phyloP scores from a whole-genome alignment of 1,140 invertebrate species.

The Pogonomyrmex californicus region DNA sequence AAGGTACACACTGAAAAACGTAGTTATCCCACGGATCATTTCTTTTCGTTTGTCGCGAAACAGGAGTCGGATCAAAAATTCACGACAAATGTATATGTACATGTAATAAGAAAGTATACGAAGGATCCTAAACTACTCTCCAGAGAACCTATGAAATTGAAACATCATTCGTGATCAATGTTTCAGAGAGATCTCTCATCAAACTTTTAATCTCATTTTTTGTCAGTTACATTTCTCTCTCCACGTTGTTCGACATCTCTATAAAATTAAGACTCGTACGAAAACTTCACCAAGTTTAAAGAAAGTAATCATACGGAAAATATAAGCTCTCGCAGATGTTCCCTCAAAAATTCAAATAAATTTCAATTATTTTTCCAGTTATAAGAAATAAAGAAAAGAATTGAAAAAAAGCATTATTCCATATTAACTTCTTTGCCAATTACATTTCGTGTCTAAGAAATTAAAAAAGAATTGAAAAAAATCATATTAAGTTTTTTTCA shows the following conservation, averaged over 20 bases:
- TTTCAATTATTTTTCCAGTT: neutral
- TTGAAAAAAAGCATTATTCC: neutral
- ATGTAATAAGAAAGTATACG: neutral
- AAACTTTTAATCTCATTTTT: neutral
- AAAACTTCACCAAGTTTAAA: neutral
- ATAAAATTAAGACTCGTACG: neutral
- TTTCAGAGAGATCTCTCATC: neutral
- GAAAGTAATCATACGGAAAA: neutral
- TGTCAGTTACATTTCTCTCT: neutral
- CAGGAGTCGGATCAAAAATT: constrained; percentile 13
- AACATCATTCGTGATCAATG: constrained; percentile 23
- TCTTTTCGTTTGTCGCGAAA: neutral
- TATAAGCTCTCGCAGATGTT: neutral
- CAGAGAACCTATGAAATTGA: neutral
- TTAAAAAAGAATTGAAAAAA: neutral
- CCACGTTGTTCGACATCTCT: no score
- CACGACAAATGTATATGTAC: neutral
- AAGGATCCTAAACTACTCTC: neutral
- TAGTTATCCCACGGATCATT: neutral
- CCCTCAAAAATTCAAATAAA: neutral
- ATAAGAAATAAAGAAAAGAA: neutral
- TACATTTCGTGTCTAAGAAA: neutral
- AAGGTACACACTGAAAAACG: neutral
- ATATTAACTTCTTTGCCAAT: no score
- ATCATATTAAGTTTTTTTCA: neutral